A percentile compares a stretch with the other conserved stretches of the same genome.
These are phyloP conservation scores for Hyposoter didymator DNA, from an alignment of 2,888 invertebrate genomes.

Conservation along the genomic window DNA sequence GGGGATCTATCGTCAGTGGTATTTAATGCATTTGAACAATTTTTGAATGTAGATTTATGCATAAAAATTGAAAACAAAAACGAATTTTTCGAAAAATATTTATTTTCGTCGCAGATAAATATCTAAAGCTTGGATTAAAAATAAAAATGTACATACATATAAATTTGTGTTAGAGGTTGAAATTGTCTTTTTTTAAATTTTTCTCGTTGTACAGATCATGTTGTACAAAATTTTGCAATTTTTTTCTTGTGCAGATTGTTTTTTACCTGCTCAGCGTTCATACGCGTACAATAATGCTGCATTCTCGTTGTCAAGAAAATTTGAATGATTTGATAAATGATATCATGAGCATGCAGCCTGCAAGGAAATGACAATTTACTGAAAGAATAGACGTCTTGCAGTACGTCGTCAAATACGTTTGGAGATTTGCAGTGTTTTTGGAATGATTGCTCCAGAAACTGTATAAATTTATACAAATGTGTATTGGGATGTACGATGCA, in stretches of 20 bases:
- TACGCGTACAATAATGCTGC: slow-evolving; percentile 41
- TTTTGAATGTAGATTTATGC: background rate
- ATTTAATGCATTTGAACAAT: background rate
- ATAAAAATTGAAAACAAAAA: background rate
- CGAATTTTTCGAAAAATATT: background rate
- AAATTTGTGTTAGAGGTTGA: background rate
- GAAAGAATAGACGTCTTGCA: slow-evolving; percentile 18
- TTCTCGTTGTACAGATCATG: background rate
- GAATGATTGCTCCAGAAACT: slow-evolving; percentile 15
- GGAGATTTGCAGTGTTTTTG: slow-evolving; percentile 35
- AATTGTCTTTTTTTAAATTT: background rate
- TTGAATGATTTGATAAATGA: slow-evolving; percentile 23
- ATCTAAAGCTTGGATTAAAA: background rate
- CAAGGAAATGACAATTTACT: slow-evolving; percentile 33
- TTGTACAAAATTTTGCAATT: slow-evolving; percentile 36
- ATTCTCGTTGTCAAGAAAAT: slow-evolving; percentile 30
- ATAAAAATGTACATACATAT: background rate
- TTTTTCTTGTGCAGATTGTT: slow-evolving; percentile 44
- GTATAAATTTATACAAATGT: slow-evolving; percentile 3
- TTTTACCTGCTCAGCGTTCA: slow-evolving; percentile 37
- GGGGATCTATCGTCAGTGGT: background rate
- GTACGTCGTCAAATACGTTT: background rate
- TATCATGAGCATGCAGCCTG: slow-evolving; percentile 24
- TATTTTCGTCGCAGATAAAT: background rate
- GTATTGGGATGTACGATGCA: slow-evolving; percentile 11